A percentile compares a stretch with the other conserved stretches of the same genome.
phyloP scores from a whole-genome alignment of 2,888 invertebrate species.

The Chaetogeoica ovagalla region DNA sequence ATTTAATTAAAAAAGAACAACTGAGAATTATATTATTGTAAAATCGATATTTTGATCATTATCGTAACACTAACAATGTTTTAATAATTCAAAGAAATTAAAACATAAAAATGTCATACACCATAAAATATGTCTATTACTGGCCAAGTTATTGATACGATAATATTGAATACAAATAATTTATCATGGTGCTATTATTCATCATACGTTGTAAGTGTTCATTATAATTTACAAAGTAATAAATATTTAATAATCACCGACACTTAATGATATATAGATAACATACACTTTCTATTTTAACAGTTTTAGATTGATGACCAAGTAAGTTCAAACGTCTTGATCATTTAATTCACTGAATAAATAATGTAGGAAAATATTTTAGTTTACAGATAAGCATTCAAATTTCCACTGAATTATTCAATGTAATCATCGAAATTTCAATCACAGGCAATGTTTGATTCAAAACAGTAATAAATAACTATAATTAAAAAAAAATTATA shows the following conservation, averaged over 20 bases:
- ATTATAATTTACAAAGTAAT: background rate
- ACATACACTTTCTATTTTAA: background rate
- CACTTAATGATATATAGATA: background rate
- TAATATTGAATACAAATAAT: background rate
- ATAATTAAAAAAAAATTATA: conserved; percentile 15
- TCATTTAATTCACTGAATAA: background rate
- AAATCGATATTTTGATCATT: too few species aligned
- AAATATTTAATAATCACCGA: background rate
- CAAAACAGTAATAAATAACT: conserved; percentile 27
- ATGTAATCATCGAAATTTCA: conserved; percentile 6
- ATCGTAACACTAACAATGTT: background rate
- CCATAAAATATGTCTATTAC: background rate
- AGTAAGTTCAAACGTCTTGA: background rate
- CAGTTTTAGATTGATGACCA: background rate
- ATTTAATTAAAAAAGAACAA: too few species aligned
- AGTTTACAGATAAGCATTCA: background rate
- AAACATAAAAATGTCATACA: background rate
- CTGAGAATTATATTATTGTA: too few species aligned
- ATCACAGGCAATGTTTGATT: conserved; percentile 38
- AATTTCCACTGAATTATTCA: background rate
- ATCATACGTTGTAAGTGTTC: background rate
- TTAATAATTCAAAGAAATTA: background rate
- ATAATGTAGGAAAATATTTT: background rate
- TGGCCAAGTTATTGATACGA: background rate
- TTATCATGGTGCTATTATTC: background rate